Evolutionary conservation across 2,888 invertebrate species (phyloP), one percentile per base, ranked within the genome.

Genomic region (Drosophila macrothrix): DNA sequence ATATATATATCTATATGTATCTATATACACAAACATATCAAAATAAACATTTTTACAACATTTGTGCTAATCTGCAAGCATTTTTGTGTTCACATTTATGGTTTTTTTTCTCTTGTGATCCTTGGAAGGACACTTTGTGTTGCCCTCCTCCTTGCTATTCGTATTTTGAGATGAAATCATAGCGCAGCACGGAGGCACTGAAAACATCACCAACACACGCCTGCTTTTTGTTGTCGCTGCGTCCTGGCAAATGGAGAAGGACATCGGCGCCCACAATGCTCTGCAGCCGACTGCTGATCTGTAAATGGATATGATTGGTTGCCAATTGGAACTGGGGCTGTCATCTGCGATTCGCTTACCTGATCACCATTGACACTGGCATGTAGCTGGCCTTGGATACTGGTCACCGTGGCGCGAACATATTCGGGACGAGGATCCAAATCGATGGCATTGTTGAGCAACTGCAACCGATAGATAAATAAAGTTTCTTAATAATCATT

Each of bases 361-460:
- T 99, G 99, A 93, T 96, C 96, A 33, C 98, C 98, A 54, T 96
- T 95, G 65, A 96, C 94, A 31, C 94, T 94, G 14, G 96, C 97
- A 52, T 95, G 95, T 68, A 95, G 91, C 54, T 94, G 92, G 28
- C 94, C 93, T 6, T 92, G 91, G 35, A 92, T 91, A 28, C 93
- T 91, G 90, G 93, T 93, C 10, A 96, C 92, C 22, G 92, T 90
- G 41, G 95, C 97, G 77, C 98, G 94, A 73, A 96, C 96, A 92
- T 96, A 99, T 94, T 99, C 98, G 0, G 98, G 98, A 41, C 99
- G 95, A 7, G 95, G 93, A 94, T 99, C 98, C 69, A 97, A 94
- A 5, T 77, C 63, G 59, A 92, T 77, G 60, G 33, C 31, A 19
- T 93, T 93, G 78, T 94, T 94, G 60, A 94, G 93, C 6, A 96